phyloP scores from a whole-genome alignment of 2,113 vertebrate species.

The Henicopernis longicauda region DNA sequence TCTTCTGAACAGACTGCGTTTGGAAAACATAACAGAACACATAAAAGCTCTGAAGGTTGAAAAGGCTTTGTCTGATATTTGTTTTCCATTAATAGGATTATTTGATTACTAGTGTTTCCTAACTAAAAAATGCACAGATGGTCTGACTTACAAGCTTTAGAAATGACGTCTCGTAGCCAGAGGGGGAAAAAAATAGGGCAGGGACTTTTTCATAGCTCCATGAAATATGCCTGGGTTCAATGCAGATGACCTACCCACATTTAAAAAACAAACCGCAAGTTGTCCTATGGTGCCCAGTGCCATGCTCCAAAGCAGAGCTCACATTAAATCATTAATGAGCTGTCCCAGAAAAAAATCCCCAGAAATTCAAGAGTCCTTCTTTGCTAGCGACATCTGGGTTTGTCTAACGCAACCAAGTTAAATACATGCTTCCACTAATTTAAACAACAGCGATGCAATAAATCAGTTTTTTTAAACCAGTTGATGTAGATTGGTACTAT shows the following conservation, averaged over 20 bases:
- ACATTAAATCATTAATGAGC: background rate
- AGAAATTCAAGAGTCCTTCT: background rate
- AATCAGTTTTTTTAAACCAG: background rate
- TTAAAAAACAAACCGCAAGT: background rate
- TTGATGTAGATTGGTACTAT: background rate
- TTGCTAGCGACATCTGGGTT: background rate
- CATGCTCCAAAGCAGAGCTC: background rate
- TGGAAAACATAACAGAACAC: background rate
- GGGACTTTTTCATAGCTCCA: background rate
- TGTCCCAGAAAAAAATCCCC: background rate
- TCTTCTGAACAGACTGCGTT: background rate
- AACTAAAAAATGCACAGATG: slow-evolving; percentile 52
- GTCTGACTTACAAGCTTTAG: slow-evolving; percentile 37
- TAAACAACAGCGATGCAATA: background rate
- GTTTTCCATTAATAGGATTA: slow-evolving; percentile 31
- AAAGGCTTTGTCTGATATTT: slow-evolving; percentile 43
- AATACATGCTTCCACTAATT: background rate
- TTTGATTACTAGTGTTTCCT: slow-evolving; percentile 30
- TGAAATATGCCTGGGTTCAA: background rate
- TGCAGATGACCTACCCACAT: background rate
- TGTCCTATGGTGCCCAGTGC: background rate
- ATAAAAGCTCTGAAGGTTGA: slow-evolving; percentile 36
- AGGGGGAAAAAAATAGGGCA: background rate
- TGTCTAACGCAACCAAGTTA: background rate
- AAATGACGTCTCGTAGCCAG: background rate